Conservation (phyloP, 2,797 vertebrate species). For the Lepus oiostolus region DNA sequence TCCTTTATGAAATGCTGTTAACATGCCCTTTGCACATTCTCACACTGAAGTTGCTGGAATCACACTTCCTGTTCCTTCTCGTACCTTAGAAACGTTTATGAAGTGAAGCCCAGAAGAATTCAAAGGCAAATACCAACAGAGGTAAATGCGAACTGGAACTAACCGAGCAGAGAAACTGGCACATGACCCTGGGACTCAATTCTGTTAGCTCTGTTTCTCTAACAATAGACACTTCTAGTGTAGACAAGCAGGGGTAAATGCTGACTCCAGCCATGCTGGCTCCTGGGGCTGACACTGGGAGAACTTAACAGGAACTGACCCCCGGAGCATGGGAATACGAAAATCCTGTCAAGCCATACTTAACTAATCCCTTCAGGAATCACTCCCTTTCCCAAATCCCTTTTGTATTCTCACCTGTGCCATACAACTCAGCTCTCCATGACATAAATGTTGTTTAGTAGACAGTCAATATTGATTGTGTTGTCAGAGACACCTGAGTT, state of each 20-base stretch:
- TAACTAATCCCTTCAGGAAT: neutral
- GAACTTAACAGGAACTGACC: neutral
- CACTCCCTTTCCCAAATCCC: neutral
- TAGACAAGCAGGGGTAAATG: neutral
- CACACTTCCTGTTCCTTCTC: neutral
- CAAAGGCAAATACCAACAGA: neutral
- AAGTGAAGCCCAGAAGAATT: neutral
- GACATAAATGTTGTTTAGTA: neutral
- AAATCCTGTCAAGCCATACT: neutral
- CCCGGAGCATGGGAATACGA: neutral
- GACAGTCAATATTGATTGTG: neutral
- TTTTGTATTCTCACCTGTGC: neutral
- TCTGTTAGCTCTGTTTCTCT: neutral
- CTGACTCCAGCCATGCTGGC: neutral
- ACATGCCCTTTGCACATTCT: neutral
- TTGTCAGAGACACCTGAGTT: neutral
- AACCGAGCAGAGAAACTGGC: neutral
- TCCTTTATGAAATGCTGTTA: neutral
- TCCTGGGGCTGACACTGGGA: neutral
- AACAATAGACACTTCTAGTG: neutral
- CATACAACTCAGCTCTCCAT: neutral
- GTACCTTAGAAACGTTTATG: neutral
- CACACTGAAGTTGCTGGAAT: constrained; percentile 17
- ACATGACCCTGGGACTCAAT: neutral
- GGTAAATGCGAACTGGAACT: neutral